These are phyloP conservation scores for Pungitius pungitius DNA, from an alignment of 2,113 vertebrate species.

Conservation along the genomic window DNA sequence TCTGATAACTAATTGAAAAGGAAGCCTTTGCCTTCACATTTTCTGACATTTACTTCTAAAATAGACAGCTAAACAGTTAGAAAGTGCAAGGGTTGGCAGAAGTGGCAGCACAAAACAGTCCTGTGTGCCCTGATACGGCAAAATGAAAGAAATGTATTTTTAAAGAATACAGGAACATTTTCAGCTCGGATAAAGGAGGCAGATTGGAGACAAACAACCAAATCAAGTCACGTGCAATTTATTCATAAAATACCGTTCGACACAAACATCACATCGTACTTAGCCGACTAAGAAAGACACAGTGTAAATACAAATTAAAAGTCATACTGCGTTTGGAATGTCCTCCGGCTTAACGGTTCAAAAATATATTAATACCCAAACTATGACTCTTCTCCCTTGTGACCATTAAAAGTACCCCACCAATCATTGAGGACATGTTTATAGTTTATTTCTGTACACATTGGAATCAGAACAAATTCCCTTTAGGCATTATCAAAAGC, in stretches of 20 bases:
- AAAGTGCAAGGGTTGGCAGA: conserved; percentile 25
- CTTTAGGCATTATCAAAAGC: not conserved
- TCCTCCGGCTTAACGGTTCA: conserved; percentile 5
- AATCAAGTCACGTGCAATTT: conserved; percentile 22
- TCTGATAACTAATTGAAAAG: conserved; percentile 8
- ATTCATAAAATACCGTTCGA: conserved; percentile 38
- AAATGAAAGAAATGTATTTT: not conserved
- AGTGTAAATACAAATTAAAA: conserved; percentile 38
- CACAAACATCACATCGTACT: conserved; percentile 41
- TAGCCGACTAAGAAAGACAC: conserved; percentile 9
- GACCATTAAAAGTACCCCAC: not conserved
- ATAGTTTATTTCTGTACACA: not conserved
- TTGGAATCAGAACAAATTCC: conserved; percentile 13
- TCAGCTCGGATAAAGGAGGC: conserved; percentile 9
- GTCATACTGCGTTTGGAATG: conserved; percentile 3
- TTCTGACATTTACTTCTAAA: conserved; percentile 25
- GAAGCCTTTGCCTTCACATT: conserved; percentile 24
- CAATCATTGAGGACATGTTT: not conserved
- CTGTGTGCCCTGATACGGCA: conserved; percentile 4
- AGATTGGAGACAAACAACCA: conserved; percentile 10
- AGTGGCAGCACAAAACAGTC: not conserved
- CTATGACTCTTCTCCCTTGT: not conserved
- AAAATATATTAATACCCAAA: conserved; percentile 11
- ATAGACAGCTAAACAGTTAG: no score
- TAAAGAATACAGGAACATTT: conserved; percentile 28